A percentile compares a stretch with the other conserved stretches of the same genome.
phyloP scores from a whole-genome alignment of 1,140 invertebrate genomes.

The Camponotus pennsylvanicus region DNA sequence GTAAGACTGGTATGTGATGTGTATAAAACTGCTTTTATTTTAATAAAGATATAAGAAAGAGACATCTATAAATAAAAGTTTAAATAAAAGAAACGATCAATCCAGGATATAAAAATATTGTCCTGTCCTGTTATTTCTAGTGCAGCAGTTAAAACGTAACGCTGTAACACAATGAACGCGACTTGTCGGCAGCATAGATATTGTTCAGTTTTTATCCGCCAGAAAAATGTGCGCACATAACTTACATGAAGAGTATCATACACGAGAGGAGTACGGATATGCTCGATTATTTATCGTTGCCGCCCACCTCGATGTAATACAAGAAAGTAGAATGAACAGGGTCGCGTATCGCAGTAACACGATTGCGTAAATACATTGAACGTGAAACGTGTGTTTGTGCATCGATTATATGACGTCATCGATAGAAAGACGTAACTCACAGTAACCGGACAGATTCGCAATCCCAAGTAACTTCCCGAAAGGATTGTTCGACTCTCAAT shows the following conservation, averaged over 20 bases:
- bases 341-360: neutral
- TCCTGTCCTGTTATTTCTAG: neutral
- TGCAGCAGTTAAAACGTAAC: slow-evolving; percentile 18
- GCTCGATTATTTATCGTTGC: slow-evolving; percentile 56
- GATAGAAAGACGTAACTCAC: neutral
- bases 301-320: slow-evolving; percentile 22
- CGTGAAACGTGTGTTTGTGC: neutral
- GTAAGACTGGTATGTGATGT: no score
- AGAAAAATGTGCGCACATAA: slow-evolving; percentile 52
- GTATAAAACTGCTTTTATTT: neutral
- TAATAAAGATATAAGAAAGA: neutral
- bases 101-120: slow-evolving; percentile 16
- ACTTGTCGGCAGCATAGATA: slow-evolving; percentile 40
- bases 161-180: slow-evolving; percentile 40
- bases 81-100: slow-evolving; percentile 7
- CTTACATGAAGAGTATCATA: slow-evolving; percentile 51
- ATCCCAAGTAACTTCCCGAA: slow-evolving; percentile 7
- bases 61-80: neutral
- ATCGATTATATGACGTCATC: slow-evolving; percentile 11
- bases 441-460: neutral
- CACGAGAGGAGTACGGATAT: slow-evolving; percentile 28
- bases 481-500: slow-evolving; percentile 16
- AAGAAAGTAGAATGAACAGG: slow-evolving; percentile 50
- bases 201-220: slow-evolving; percentile 56
- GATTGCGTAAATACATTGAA: slow-evolving; percentile 8